Evolutionary conservation across 2,113 vertebrate genomes (phyloP).

Genomic region (Crocuta crocuta): DNA sequence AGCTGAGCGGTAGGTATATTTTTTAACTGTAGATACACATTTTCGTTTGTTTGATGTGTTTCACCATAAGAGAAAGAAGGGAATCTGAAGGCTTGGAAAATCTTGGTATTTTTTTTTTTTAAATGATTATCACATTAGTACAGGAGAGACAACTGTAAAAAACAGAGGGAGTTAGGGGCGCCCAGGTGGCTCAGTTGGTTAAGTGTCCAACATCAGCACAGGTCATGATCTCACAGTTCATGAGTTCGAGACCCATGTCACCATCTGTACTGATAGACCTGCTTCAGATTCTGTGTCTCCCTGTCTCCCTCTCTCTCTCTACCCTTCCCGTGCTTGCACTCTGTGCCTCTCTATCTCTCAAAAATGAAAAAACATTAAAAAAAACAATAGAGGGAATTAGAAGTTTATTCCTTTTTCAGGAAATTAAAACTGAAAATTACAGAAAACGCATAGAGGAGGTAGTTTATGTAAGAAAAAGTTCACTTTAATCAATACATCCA

Average conservation of each 20-base stretch:
- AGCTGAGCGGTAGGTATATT: not conserved
- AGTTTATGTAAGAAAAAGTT: conserved; percentile 1
- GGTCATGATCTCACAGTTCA: too few species aligned
- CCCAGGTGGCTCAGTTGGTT: too few species aligned
- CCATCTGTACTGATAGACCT: too few species aligned
- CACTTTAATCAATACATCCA: not conserved
- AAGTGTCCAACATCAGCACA: too few species aligned
- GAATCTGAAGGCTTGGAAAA: not conserved
- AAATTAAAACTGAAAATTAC: not conserved
- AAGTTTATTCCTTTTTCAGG: conserved; percentile 54
- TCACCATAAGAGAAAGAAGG: not conserved
- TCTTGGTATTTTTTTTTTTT: conserved; percentile 5
- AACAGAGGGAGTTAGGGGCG: too few species aligned
- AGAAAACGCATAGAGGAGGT: not conserved
- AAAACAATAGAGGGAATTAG: not conserved
- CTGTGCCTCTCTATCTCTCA: too few species aligned
- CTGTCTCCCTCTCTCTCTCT: too few species aligned
- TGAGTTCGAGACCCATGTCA: too few species aligned
- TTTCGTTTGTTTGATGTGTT: not conserved
- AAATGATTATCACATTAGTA: conserved; percentile 52
- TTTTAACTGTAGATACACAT: not conserved
- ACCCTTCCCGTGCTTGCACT: too few species aligned
- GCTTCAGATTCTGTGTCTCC: too few species aligned
- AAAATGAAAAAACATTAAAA: too few species aligned
- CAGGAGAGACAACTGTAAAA: not conserved